phyloP scores from a whole-genome alignment of 2,888 invertebrate genomes.

The Phorcus lineatus region DNA sequence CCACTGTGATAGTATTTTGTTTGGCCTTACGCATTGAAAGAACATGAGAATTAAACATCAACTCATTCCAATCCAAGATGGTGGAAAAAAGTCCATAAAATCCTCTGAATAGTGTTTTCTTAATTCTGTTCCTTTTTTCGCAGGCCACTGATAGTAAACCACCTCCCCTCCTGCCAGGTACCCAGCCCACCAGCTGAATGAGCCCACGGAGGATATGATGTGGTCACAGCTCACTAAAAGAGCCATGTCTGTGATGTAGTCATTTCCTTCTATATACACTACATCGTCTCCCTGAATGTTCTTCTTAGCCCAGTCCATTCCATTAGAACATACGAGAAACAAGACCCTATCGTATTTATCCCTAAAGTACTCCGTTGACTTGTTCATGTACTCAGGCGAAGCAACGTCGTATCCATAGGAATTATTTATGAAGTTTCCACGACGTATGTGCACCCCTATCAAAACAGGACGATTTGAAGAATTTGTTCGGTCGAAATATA shows the following conservation, averaged over 20 bases:
- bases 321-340: slow-evolving; percentile 37
- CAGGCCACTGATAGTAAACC: slow-evolving; percentile 30
- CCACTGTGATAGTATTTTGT: no score
- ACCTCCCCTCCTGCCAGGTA: slow-evolving; percentile 31
- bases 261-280: slow-evolving; percentile 22
- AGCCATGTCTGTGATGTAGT: slow-evolving; percentile 33
- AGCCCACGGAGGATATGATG: slow-evolving; percentile 40
- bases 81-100: slow-evolving; percentile 17
- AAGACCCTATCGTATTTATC: slow-evolving; percentile 27
- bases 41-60: background rate
- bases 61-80: slow-evolving; percentile 17
- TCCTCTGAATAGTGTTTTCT: background rate
- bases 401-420: slow-evolving; percentile 33
- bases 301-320: slow-evolving; percentile 29
- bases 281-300: slow-evolving; percentile 24
- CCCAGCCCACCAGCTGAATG: slow-evolving; percentile 34
- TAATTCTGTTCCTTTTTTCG: background rate
- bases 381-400: slow-evolving; percentile 28
- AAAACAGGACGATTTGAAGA: background rate
- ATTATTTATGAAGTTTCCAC: slow-evolving; percentile 27
- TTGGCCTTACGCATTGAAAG: no score
- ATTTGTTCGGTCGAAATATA: background rate
- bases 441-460: slow-evolving; percentile 38
- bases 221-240: slow-evolving; percentile 39
- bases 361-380: slow-evolving; percentile 33